These are phyloP conservation scores for Sarcophaga carnaria DNA, from an alignment of 2,888 invertebrate species.

Conservation along the genomic window DNA sequence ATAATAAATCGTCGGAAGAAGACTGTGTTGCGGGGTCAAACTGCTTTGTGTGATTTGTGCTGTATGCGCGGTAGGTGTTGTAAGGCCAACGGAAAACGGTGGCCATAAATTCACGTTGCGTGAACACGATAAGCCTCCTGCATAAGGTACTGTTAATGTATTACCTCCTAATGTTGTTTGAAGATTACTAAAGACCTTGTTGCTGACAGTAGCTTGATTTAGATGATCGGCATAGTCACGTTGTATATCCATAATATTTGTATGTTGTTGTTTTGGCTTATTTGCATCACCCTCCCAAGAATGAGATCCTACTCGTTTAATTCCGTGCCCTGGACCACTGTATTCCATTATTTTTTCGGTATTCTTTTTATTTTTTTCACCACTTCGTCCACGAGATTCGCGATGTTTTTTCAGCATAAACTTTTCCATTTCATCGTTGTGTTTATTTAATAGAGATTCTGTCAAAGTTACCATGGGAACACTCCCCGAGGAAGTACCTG, in stretches of 20 bases:
- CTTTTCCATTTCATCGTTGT: slow-evolving; percentile 92
- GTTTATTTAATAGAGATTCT: slow-evolving; percentile 86
- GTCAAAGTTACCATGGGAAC: slow-evolving; percentile 84
- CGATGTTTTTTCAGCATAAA: slow-evolving; percentile 88
- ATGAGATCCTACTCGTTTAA: slow-evolving; percentile 85
- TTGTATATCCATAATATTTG: slow-evolving; percentile 71
- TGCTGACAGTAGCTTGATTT: slow-evolving; percentile 59
- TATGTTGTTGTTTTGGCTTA: slow-evolving; percentile 84
- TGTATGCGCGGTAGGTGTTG: slow-evolving; percentile 79
- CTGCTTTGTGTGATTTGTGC: slow-evolving; percentile 76
- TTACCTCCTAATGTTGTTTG: slow-evolving; percentile 65
- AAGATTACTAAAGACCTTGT: slow-evolving; percentile 69
- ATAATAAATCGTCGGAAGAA: slow-evolving; percentile 84
- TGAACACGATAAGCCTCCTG: slow-evolving; percentile 69
- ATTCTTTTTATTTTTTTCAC: slow-evolving; percentile 81
- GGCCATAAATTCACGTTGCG: slow-evolving; percentile 84
- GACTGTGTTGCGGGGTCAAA: slow-evolving; percentile 80
- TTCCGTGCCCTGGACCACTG: slow-evolving; percentile 82
- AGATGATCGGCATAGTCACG: slow-evolving; percentile 69
- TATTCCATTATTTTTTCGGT: slow-evolving; percentile 78
- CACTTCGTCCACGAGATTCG: slow-evolving; percentile 83
- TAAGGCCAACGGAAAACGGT: slow-evolving; percentile 83
- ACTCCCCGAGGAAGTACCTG: slow-evolving; percentile 80
- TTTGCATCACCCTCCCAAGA: slow-evolving; percentile 85
- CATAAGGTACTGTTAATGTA: slow-evolving; percentile 63